Conservation (phyloP, 2,113 vertebrate genomes). For the Rhinichthys klamathensis region DNA sequence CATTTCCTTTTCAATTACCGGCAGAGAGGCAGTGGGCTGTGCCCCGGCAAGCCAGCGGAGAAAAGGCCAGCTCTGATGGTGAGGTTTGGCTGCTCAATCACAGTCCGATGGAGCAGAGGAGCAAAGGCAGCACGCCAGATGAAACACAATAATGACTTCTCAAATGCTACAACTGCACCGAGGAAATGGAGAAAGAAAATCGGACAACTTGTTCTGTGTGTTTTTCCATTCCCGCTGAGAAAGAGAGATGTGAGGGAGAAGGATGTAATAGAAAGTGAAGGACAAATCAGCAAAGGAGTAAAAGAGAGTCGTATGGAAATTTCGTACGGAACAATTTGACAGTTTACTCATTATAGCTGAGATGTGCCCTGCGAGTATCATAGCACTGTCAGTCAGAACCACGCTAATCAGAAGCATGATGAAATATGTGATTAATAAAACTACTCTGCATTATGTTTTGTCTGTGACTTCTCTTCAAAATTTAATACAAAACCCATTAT, state of each 20-base stretch:
- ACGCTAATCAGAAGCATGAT: conserved; percentile 11
- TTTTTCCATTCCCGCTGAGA: neutral
- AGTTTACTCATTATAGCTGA: conserved; percentile 21
- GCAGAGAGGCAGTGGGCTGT: neutral
- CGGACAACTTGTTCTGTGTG: conserved; percentile 13
- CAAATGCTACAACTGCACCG: conserved; percentile 14
- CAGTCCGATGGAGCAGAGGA: conserved; percentile 35
- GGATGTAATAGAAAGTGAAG: conserved; percentile 2
- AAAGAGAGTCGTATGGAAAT: conserved; percentile 15
- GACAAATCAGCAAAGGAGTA: conserved; percentile 25
- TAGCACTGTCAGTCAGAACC: conserved; percentile 14
- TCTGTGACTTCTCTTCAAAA: neutral
- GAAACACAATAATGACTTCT: conserved; percentile 43
- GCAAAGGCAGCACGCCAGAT: conserved; percentile 36
- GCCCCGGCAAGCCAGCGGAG: conserved; percentile 1
- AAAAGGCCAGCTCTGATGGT: conserved; percentile 41
- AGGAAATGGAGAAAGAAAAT: conserved; percentile 36
- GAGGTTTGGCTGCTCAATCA: conserved; percentile 49
- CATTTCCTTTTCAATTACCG: conserved; percentile 54
- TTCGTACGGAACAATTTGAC: conserved; percentile 1
- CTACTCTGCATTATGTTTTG: neutral
- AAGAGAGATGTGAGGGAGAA: neutral
- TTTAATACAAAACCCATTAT: neutral
- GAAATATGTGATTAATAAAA: conserved; percentile 38
- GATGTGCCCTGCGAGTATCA: conserved; percentile 17